Evolutionary conservation across 2,113 vertebrate genomes (phyloP).

Genomic region (Oryzias melastigma): DNA sequence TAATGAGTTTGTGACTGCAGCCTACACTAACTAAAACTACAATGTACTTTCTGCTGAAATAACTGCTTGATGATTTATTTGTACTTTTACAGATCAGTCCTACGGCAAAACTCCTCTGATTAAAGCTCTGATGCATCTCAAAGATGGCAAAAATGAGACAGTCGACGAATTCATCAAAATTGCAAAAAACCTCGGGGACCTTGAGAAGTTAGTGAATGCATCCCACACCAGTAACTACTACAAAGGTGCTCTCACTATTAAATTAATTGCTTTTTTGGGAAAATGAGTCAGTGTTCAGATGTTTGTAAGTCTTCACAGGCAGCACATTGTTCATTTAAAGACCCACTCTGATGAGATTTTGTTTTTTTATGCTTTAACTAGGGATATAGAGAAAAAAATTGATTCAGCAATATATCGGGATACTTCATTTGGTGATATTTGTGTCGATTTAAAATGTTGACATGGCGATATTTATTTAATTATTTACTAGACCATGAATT

Average conservation of each 20-base stretch:
- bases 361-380: too few species aligned
- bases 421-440: too few species aligned
- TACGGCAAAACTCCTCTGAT: constrained; percentile 89
- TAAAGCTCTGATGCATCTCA: constrained; percentile 92
- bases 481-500: too few species aligned
- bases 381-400: too few species aligned
- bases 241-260: constrained; percentile 77
- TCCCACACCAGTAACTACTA: constrained; percentile 88
- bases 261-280: background rate
- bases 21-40: too few species aligned
- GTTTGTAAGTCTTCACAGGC: background rate
- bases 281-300: background rate
- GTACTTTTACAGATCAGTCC: constrained; percentile 78
- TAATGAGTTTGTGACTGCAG: too few species aligned
- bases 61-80: background rate
- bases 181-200: constrained; percentile 83
- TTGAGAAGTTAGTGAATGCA: constrained; percentile 86
- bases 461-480: too few species aligned
- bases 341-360: too few species aligned
- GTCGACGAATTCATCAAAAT: constrained; percentile 84
- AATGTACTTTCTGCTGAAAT: constrained; percentile 4
- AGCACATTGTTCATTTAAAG: background rate
- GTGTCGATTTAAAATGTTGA: too few species aligned
- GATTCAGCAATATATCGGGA: too few species aligned
- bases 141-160: constrained; percentile 82